phyloP scores from a whole-genome alignment of 1,140 invertebrate species.

The Thaumetopoea pityocampa region DNA sequence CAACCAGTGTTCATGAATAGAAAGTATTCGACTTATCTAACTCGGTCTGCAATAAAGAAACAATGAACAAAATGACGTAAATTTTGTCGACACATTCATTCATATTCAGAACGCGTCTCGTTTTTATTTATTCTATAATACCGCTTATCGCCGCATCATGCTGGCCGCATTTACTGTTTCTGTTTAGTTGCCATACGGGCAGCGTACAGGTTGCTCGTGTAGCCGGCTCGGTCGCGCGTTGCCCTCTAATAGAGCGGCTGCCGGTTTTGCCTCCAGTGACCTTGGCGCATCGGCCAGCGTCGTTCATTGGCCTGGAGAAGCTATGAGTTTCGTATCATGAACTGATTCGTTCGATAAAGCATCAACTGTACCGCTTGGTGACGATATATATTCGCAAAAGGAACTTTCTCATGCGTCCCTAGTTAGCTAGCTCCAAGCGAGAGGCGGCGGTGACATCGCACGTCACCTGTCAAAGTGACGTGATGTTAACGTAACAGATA shows the following conservation, averaged over 20 bases:
- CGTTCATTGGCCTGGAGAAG: conserved; percentile 65
- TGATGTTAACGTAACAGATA: conserved; percentile 43
- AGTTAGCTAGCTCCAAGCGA: conserved; percentile 21
- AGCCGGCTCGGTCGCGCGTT: conserved; percentile 28
- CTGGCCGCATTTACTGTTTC: conserved; percentile 37
- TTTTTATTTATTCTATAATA: conserved; percentile 71
- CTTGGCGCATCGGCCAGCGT: conserved; percentile 53
- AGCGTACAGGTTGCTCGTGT: conserved; percentile 48
- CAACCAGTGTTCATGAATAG: conserved; percentile 3
- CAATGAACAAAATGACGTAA: conserved; percentile 27
- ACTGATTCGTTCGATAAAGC: conserved; percentile 38
- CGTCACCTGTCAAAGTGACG: conserved; percentile 65
- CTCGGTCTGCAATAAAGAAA: conserved; percentile 11
- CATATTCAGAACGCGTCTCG: conserved; percentile 55
- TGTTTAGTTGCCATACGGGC: conserved; percentile 69
- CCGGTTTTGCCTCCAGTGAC: conserved; percentile 48
- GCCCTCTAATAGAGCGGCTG: conserved; percentile 44
- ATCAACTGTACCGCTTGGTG: conserved; percentile 51
- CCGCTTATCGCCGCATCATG: conserved; percentile 67
- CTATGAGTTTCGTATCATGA: conserved; percentile 43
- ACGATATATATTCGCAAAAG: conserved; percentile 34
- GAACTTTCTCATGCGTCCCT: conserved; percentile 38
- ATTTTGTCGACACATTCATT: conserved; percentile 41
- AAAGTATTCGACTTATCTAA: conserved; percentile 11
- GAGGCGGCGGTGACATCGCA: conserved; percentile 47